Evolutionary conservation across 2,888 invertebrate species (phyloP).

Genomic region (Thera obeliscata): DNA sequence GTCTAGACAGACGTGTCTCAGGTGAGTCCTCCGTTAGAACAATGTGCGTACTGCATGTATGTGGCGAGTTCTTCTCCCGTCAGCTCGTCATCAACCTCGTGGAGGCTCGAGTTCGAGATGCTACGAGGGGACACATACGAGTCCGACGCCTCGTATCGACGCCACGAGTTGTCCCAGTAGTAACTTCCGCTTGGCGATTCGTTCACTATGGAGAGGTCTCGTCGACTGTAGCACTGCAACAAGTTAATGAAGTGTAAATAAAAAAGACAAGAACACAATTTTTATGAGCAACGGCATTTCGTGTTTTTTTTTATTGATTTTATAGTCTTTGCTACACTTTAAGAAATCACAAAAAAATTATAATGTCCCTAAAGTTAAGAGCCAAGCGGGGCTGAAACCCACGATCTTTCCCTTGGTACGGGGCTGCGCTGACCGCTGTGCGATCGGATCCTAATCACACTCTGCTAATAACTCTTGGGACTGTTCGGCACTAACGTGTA

Average conservation of each 20-base stretch:
- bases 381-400: too few relatives aligned
- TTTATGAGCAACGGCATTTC: too few relatives aligned
- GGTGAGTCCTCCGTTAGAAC: slow-evolving; percentile 71
- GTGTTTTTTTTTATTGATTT: too few relatives aligned
- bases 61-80: slow-evolving; percentile 87
- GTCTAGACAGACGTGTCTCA: slow-evolving; percentile 68
- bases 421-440: too few relatives aligned
- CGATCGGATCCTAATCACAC: too few relatives aligned
- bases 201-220: slow-evolving; percentile 68
- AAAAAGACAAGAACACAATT: background rate
- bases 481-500: too few relatives aligned
- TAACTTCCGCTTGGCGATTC: slow-evolving; percentile 69
- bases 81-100: slow-evolving; percentile 88
- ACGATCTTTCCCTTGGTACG: too few relatives aligned
- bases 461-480: too few relatives aligned
- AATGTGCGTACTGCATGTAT: slow-evolving; percentile 88
- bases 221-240: slow-evolving; percentile 68
- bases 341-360: too few relatives aligned
- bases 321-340: too few relatives aligned
- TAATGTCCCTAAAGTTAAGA: too few relatives aligned
- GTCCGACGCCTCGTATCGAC: slow-evolving; percentile 66
- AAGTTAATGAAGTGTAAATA: background rate
- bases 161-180: slow-evolving; percentile 68
- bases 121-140: slow-evolving; percentile 81
- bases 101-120: slow-evolving; percentile 91